Percentiles rank a stretch among this genome's conserved stretches.
phyloP scores from a whole-genome alignment of 1,140 invertebrate genomes.

The Belonocnema kinseyi region DNA sequence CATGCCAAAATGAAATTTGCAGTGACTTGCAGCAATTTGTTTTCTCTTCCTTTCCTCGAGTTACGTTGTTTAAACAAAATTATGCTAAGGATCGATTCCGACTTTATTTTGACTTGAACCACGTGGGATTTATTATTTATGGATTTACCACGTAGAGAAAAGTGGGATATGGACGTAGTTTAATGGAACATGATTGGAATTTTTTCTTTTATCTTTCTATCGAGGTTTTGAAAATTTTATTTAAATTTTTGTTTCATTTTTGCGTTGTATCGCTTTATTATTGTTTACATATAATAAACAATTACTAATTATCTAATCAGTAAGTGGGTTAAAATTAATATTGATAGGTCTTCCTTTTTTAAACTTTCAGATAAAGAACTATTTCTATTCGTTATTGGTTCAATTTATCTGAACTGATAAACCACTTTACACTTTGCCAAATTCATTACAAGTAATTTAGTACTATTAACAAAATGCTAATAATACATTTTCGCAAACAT shows the following conservation, averaged over 20 bases:
- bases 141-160: too few relatives aligned
- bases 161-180: too few relatives aligned
- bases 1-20: not conserved
- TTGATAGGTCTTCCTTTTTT: not conserved
- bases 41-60: constrained; percentile 2
- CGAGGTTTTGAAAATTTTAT: not conserved
- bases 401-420: not conserved
- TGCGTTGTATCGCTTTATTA: not conserved
- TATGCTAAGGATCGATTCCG: too few relatives aligned
- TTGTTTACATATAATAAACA: not conserved
- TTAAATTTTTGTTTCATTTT: not conserved
- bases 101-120: too few relatives aligned
- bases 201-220: too few relatives aligned
- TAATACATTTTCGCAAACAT: too few relatives aligned
- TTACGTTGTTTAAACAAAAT: not conserved
- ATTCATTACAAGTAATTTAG: too few relatives aligned
- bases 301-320: constrained; percentile 22
- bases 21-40: constrained; percentile 11
- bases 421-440: not conserved
- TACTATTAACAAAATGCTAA: too few relatives aligned
- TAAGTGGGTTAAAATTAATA: constrained; percentile 8
- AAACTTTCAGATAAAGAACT: constrained; percentile 10
- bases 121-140: too few relatives aligned
- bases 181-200: too few relatives aligned
- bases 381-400: not conserved